Evolutionary conservation across 2,113 vertebrate genomes (phyloP).

Genomic region (Erinaceus europaeus): DNA sequence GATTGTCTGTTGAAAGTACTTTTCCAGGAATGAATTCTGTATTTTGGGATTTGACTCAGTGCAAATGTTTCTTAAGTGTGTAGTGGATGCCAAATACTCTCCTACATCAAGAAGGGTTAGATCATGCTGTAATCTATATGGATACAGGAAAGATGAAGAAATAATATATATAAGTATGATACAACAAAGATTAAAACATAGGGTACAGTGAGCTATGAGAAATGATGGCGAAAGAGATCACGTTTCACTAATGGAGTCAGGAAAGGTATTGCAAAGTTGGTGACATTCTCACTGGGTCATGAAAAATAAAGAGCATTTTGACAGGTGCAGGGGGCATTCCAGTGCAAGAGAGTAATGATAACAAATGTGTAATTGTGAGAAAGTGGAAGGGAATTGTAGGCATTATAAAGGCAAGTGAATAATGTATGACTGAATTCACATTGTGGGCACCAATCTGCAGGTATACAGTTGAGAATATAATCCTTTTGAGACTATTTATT

Average conservation of each 20-base stretch:
- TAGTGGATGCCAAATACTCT: background rate
- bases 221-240: background rate
- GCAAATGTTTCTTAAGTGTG: slow-evolving; percentile 8
- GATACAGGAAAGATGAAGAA: background rate
- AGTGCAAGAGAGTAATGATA: background rate
- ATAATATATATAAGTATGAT: background rate
- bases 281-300: background rate
- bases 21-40: background rate
- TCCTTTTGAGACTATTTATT: no score
- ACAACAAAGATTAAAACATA: background rate
- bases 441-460: no score
- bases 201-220: no score
- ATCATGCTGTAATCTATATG: background rate
- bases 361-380: background rate
- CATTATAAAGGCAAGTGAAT: no score
- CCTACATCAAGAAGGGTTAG: background rate
- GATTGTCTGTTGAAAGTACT: background rate
- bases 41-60: background rate
- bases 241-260: background rate
- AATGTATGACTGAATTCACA: no score
- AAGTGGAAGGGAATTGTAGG: no score
- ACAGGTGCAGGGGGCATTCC: background rate
- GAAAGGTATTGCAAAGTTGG: background rate
- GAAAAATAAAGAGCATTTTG: background rate
- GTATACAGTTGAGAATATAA: no score